Conservation (phyloP, 2,797 vertebrate genomes). For the Distichodus sexfasciatus region DNA sequence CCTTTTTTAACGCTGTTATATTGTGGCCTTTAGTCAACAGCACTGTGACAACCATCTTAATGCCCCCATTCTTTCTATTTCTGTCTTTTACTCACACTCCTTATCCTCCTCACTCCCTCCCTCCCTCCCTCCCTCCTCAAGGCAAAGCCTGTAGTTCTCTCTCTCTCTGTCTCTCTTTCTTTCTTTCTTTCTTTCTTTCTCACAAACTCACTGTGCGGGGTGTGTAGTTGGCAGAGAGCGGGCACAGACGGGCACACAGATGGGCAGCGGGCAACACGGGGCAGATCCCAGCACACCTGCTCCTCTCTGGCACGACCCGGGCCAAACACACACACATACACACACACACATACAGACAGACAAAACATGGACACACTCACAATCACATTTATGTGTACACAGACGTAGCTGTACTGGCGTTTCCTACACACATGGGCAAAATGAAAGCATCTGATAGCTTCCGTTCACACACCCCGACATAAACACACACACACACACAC, state of each 20-base stretch:
- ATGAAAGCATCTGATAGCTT: slow-evolving; percentile 42
- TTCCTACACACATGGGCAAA: slow-evolving; percentile 30
- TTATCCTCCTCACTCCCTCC: not conserved
- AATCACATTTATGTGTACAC: slow-evolving; percentile 42
- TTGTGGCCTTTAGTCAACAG: not conserved
- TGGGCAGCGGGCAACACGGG: slow-evolving; percentile 77
- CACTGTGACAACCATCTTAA: not conserved
- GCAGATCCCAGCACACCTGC: slow-evolving; percentile 79
- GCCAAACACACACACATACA: slow-evolving; percentile 44
- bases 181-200: slow-evolving; percentile 25
- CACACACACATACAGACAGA: slow-evolving; percentile 16
- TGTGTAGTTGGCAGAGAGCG: slow-evolving; percentile 70
- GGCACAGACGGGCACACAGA: slow-evolving; percentile 83
- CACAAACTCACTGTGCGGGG: slow-evolving; percentile 35
- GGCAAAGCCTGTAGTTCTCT: slow-evolving; percentile 2
- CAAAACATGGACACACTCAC: slow-evolving; percentile 44
- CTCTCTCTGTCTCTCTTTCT: no score
- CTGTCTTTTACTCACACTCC: not conserved
- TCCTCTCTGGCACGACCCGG: slow-evolving; percentile 72
- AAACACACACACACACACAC: slow-evolving; percentile 4
- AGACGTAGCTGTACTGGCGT: slow-evolving; percentile 20
- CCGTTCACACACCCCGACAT: slow-evolving; percentile 30
- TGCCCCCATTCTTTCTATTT: slow-evolving; percentile 1
- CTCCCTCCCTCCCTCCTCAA: not conserved
- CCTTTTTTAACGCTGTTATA: not conserved